Evolutionary conservation across 1,140 invertebrate species (phyloP).

Genomic region (Holotrichia oblita): DNA sequence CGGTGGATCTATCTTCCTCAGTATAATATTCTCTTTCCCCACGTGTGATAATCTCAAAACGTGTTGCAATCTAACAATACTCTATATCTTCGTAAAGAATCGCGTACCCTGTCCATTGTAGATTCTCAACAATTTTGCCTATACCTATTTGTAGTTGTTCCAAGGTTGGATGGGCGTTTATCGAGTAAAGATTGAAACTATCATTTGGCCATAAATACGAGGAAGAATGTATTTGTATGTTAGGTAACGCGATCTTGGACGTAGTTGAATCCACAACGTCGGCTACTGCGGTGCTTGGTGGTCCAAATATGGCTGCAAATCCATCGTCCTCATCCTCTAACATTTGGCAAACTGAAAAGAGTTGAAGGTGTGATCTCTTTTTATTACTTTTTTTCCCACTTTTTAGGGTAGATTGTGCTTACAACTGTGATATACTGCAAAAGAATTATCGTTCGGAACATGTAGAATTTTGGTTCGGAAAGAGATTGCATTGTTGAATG

Average conservation of each 20-base stretch:
- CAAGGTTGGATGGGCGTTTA: slow-evolving; percentile 82
- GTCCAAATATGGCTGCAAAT: slow-evolving; percentile 82
- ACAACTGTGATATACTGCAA: neutral
- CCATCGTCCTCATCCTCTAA: slow-evolving; percentile 63
- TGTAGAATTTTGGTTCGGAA: neutral
- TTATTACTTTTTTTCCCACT: too few relatives aligned
- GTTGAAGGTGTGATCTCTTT: neutral
- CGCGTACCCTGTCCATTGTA: slow-evolving; percentile 82
- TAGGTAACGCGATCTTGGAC: slow-evolving; percentile 75
- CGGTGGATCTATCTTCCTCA: slow-evolving; percentile 67
- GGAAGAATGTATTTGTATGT: slow-evolving; percentile 73
- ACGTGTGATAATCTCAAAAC: slow-evolving; percentile 76
- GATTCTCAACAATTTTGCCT: slow-evolving; percentile 75
- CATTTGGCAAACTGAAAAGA: slow-evolving; percentile 65
- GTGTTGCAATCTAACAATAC: slow-evolving; percentile 84
- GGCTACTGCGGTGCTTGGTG: slow-evolving; percentile 66
- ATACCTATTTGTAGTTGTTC: slow-evolving; percentile 75
- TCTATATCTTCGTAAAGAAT: slow-evolving; percentile 83
- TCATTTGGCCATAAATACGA: neutral
- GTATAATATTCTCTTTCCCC: slow-evolving; percentile 65
- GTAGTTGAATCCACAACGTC: slow-evolving; percentile 77
- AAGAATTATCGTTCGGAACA: slow-evolving; percentile 9
- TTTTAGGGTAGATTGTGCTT: too few relatives aligned
- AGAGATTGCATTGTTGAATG: neutral
- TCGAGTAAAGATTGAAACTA: slow-evolving; percentile 53